These are phyloP conservation scores for Acromyrmex heyeri DNA, from an alignment of 1,140 invertebrate species.

Conservation along the genomic window DNA sequence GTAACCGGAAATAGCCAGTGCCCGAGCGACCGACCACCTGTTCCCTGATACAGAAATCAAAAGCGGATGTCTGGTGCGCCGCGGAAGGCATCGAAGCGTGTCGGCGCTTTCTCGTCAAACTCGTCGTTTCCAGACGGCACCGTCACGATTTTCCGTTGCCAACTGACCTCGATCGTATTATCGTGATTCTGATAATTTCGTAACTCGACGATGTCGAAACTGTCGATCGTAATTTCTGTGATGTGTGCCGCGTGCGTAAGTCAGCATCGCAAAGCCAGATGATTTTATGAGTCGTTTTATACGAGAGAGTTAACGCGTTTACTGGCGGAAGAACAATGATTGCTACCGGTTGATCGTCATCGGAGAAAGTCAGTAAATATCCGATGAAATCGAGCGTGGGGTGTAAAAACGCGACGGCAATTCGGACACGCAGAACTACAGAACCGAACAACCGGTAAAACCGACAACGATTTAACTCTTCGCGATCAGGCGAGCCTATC, in stretches of 20 bases:
- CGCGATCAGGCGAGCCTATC: constrained; percentile 39
- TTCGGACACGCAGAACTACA: constrained; percentile 57
- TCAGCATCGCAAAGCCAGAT: neutral
- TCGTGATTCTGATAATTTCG: neutral
- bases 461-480: constrained; percentile 70
- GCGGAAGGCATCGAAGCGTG: constrained; percentile 70
- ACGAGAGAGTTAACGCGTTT: neutral
- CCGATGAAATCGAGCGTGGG: constrained; percentile 67
- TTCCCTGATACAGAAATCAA: constrained; percentile 84
- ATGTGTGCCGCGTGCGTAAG: neutral
- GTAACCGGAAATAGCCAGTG: constrained; percentile 81
- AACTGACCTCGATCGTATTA: constrained; percentile 25
- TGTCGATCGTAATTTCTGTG: neutral
- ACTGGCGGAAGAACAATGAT: neutral
- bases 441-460: constrained; percentile 59
- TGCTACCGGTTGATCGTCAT: neutral
- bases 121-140: constrained; percentile 38
- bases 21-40: constrained; percentile 79
- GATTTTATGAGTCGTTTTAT: constrained; percentile 34
- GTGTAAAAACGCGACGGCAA: constrained; percentile 53
- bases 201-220: neutral
- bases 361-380: constrained; percentile 38
- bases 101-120: constrained; percentile 68
- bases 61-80: constrained; percentile 81
- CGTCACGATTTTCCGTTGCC: constrained; percentile 37